A percentile compares a stretch with the other conserved stretches of the same genome.
phyloP scores from a whole-genome alignment of 2,888 invertebrate species.

The Chamaedrilus cognettii region DNA sequence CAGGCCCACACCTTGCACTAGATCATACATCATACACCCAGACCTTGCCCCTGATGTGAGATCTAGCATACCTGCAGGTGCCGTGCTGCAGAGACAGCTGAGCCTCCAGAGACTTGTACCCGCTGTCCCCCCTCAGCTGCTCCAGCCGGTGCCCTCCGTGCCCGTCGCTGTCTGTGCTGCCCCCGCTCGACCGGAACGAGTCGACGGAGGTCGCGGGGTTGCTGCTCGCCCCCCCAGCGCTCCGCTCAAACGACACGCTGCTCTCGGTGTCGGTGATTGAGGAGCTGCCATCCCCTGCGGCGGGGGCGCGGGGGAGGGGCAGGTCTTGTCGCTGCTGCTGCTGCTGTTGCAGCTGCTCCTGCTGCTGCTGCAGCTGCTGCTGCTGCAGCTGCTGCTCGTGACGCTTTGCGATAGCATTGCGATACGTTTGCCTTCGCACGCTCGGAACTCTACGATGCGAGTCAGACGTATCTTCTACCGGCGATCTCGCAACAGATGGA shows the following conservation, averaged over 20 bases:
- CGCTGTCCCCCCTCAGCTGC: constrained; percentile 44
- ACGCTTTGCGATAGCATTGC: constrained; percentile 20
- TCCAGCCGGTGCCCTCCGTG: constrained; percentile 50
- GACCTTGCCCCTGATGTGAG: too few species aligned
- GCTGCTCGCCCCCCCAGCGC: constrained; percentile 5
- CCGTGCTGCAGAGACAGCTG: constrained; percentile 30
- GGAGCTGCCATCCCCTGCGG: neutral
- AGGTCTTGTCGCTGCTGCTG: constrained; percentile 1
- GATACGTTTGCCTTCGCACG: constrained; percentile 19
- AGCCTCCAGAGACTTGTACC: constrained; percentile 61
- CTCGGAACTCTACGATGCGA: constrained; percentile 11
- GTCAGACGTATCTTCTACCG: constrained; percentile 2
- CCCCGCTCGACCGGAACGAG: constrained; percentile 40
- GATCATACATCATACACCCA: too few species aligned
- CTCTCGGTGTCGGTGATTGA: constrained; percentile 18
- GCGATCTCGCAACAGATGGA: too few species aligned
- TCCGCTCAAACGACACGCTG: constrained; percentile 15
- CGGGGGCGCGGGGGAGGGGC: neutral
- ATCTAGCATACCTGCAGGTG: too few species aligned
- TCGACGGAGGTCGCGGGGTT: constrained; percentile 58
- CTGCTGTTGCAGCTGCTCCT: neutral
- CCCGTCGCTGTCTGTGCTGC: constrained; percentile 55
- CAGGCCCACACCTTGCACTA: too few species aligned
- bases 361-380: constrained; percentile 2
- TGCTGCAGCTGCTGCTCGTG: constrained; percentile 6